Evolutionary conservation across 2,797 vertebrate genomes (phyloP).

Genomic region (Cyclopterus lumpus): DNA sequence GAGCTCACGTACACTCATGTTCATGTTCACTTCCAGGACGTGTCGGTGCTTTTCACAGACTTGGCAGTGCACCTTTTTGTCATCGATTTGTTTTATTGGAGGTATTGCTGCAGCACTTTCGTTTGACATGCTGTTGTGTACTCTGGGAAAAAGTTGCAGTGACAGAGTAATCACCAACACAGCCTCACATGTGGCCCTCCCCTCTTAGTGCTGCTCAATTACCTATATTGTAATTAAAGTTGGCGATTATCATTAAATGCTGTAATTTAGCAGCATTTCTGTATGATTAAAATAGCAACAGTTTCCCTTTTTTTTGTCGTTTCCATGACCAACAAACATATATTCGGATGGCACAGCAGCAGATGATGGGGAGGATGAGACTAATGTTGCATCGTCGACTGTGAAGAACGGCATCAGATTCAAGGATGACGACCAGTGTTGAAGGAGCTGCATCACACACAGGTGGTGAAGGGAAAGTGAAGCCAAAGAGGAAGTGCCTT

Average conservation of each 20-base stretch:
- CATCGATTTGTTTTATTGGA: background rate
- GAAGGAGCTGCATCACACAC: conserved; percentile 15
- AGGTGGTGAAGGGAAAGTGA: background rate
- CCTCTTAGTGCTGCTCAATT: background rate
- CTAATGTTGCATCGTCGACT: background rate
- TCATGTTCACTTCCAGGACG: background rate
- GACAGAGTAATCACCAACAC: background rate
- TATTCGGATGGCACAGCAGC: background rate
- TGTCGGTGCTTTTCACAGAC: background rate
- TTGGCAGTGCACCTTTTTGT: background rate
- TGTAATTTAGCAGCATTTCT: background rate
- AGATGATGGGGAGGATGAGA: conserved; percentile 9
- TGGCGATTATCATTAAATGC: conserved; percentile 4
- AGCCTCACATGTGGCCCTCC: background rate
- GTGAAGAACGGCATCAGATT: conserved; percentile 18
- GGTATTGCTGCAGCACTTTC: background rate
- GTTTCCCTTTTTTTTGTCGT: background rate
- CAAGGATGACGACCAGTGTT: conserved; percentile 9
- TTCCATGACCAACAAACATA: background rate
- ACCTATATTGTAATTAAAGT: background rate
- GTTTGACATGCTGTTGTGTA: background rate
- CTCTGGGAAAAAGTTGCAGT: background rate
- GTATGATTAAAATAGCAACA: background rate
- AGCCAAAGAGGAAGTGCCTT: too few relatives aligned
- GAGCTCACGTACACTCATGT: background rate